Conservation (phyloP, 1,140 invertebrate genomes). For the Nylanderia fulva region DNA sequence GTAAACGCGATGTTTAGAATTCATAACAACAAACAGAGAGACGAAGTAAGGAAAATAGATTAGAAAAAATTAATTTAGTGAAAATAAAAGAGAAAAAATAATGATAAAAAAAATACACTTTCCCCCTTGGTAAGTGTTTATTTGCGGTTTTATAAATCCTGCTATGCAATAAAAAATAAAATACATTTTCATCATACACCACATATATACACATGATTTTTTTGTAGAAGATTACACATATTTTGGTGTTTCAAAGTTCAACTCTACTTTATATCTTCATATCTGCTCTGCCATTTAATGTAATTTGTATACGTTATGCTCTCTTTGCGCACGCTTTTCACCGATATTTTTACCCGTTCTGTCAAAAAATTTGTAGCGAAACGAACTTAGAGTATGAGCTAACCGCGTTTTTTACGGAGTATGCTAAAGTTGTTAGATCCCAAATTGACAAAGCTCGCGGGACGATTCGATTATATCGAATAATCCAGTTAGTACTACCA, state of each 20-base stretch:
- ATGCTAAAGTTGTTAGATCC: slow-evolving; percentile 61
- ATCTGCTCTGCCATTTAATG: neutral
- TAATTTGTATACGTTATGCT: slow-evolving; percentile 25
- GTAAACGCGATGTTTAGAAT: neutral
- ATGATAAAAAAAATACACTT: neutral
- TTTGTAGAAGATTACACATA: neutral
- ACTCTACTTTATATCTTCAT: neutral
- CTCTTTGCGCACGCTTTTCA: slow-evolving; percentile 24
- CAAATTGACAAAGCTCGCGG: slow-evolving; percentile 69
- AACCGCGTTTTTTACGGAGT: slow-evolving; percentile 54
- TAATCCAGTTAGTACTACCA: slow-evolving; percentile 62
- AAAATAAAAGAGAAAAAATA: neutral
- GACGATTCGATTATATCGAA: slow-evolving; percentile 61
- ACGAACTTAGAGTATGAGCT: slow-evolving; percentile 61
- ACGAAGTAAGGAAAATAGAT: neutral
- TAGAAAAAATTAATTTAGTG: neutral
- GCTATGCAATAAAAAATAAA: neutral
- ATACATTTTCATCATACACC: neutral
- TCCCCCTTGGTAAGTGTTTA: neutral
- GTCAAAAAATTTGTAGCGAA: slow-evolving; percentile 57
- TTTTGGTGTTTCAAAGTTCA: slow-evolving; percentile 3
- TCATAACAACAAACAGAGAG: neutral
- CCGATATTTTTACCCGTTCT: slow-evolving; percentile 43
- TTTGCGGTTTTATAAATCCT: neutral
- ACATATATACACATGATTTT: neutral